Base-by-base conservation (phyloP, 1,140 invertebrate species). In the Caerostris darwini region DNA sequence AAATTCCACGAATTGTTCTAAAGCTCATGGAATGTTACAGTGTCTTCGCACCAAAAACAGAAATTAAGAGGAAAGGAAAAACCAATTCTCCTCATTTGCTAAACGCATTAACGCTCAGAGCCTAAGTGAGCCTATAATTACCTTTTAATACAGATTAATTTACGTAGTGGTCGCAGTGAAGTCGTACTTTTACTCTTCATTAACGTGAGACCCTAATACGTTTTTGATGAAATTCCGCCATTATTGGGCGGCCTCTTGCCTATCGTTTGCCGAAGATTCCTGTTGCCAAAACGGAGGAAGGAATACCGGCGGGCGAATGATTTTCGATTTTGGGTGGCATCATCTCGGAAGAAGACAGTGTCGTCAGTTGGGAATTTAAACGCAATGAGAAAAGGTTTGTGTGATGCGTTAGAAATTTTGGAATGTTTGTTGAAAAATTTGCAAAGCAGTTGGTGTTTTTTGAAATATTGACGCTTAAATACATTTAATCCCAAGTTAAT, bases 111-210 rank as follows among this genome's bases (percentile, higher is more conserved):
- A 85, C 50, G 90, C 71, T 69, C 56, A 50, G 34, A 58, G 14
- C 54, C 90, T 93, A 93, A 93, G 92, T 93, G 92, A 69, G 61
- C 64, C 34, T 86, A 87, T 93, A 87, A 93, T 93, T 86, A 93
- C 83, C 92, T 87, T 71, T 86, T 93, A 93, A 93, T 93, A 87
- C 92, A 87, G 85, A 93, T 93, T 93, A 86, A 93, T 93, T 93
- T 93, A 61, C 56, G 54, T 91, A 69, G 90, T 53, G 90, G 90
- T 81, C 90, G 54, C 90, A 17, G 19, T 17, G 77, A 19, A 77
- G 14, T 77, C 53, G 83, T 53, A 87, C 53, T 93, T 93, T 93
- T 77, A 83, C n/a, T 61, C 82, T 93, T 87, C 82, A 87, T 87
- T 93, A 93, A 86, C 57, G 82, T 53, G 17, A 10, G 54, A 5